Percentiles rank a stretch among this genome's conserved stretches.
phyloP scores from a whole-genome alignment of 2,113 vertebrate species.

The Brienomyrus longianalis region DNA sequence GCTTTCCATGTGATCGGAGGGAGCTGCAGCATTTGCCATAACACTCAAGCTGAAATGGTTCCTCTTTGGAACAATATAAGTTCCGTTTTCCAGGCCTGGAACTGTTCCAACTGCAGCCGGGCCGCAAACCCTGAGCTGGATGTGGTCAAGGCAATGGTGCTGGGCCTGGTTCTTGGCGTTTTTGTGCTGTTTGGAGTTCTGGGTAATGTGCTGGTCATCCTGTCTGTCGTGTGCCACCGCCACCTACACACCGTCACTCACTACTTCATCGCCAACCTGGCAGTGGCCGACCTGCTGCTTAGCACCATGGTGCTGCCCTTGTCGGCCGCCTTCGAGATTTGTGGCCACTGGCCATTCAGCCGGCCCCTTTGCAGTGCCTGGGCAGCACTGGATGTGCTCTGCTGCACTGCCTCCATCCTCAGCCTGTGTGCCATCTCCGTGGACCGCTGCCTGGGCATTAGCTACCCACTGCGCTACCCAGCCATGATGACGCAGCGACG shows the following conservation, averaged over 20 bases:
- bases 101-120: constrained; percentile 78
- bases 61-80: constrained; percentile 62
- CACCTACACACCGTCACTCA: constrained; percentile 88
- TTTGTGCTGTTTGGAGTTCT: constrained; percentile 84
- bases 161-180: constrained; percentile 73
- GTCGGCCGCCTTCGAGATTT: constrained; percentile 82
- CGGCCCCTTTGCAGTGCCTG: constrained; percentile 84
- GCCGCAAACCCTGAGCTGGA: constrained; percentile 52
- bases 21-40: not conserved
- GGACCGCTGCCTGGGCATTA: constrained; percentile 88
- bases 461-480: constrained; percentile 83
- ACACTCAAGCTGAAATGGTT: constrained; percentile 54
- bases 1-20: not conserved
- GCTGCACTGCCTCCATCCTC: constrained; percentile 93
- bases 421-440: constrained; percentile 92
- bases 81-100: constrained; percentile 34
- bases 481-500: constrained; percentile 72
- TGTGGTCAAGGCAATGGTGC: constrained; percentile 67
- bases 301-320: constrained; percentile 88
- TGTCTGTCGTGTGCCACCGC: constrained; percentile 81
- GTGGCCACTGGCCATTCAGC: constrained; percentile 86
- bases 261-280: constrained; percentile 91
- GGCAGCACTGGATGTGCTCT: constrained; percentile 90
- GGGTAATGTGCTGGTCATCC: constrained; percentile 89
- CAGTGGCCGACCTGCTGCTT: constrained; percentile 84